These are phyloP conservation scores for Lagocephalus sceleratus DNA, from an alignment of 2,797 vertebrate species.

Conservation along the genomic window DNA sequence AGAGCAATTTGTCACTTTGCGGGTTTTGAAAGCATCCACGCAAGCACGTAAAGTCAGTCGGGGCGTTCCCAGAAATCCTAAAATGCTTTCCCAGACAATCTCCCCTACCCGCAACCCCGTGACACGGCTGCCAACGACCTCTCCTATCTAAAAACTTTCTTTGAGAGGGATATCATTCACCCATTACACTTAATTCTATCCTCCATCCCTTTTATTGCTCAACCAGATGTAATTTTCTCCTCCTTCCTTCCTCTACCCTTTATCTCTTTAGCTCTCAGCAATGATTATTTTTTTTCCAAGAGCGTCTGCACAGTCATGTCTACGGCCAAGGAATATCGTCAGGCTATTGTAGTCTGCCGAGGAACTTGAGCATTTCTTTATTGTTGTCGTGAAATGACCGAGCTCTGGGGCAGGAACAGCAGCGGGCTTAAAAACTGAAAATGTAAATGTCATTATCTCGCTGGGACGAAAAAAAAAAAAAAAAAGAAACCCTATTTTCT, in stretches of 20 bases:
- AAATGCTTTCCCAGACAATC: background rate
- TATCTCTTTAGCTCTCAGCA: conserved; percentile 41
- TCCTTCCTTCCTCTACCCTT: conserved; percentile 37
- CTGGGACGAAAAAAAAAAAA: background rate
- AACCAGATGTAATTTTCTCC: conserved; percentile 36
- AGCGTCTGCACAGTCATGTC: conserved; percentile 22
- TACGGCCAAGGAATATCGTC: conserved; percentile 30
- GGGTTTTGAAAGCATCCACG: no score
- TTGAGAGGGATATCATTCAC: conserved; percentile 28
- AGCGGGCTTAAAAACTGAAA: conserved; percentile 10
- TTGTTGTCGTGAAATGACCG: conserved; percentile 28
- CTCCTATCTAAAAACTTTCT: conserved; percentile 10
- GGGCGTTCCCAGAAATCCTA: background rate
- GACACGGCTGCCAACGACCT: conserved; percentile 10
- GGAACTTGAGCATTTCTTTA: conserved; percentile 29
- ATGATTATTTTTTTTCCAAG: conserved; percentile 23
- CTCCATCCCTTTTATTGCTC: conserved; percentile 15
- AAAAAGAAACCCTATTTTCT: background rate
- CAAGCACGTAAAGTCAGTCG: no score
- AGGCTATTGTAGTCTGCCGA: conserved; percentile 24
- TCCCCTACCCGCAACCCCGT: background rate
- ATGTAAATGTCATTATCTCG: conserved; percentile 24
- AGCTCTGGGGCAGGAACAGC: conserved; percentile 10
- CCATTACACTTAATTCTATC: conserved; percentile 24
- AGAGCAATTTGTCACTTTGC: no score